Evolutionary conservation across 2,797 vertebrate genomes (phyloP), one percentile per base, ranked within the genome.

Genomic region (Eupleurogrammus muticus): DNA sequence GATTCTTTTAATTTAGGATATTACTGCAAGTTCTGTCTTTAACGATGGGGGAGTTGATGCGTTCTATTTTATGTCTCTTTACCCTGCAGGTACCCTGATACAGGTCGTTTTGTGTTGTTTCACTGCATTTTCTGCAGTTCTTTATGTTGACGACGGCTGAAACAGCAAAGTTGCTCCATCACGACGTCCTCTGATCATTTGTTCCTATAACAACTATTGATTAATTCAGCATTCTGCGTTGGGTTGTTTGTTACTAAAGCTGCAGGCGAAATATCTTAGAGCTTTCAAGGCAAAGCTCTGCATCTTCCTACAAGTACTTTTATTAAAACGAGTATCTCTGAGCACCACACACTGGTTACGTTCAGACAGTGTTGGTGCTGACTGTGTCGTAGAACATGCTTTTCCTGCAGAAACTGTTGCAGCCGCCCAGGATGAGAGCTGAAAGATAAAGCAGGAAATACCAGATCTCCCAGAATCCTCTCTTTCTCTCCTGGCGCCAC

Each of bases 361-460:
- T 52, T 66, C 73, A 20, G 52, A 11, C 13, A 0, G 2, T 20
- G 35, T 60, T 49, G 20, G 52, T 47, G 6, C 16, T 12, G 70
- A 66, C 62, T 56, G 19, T 63, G 54, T 70, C 62, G 52, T 20
- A 42, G 44, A 77, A 81, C 78, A 89, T 70, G 24, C 73, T 87
- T 87, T 50, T 71, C 75, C 65, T 64, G 77, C 28, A 56, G n/a
- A n/a, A n/a, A n/a, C n/a, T 77, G 81, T 61, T 36, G 57, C 69
- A 66, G 4, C 70, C 73, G 23, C 80, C 89, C 70, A 77, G 85
- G 86, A 86, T 79, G 77, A 98, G 95, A 94, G 93, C 95, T 94
- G 95, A 96, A 96, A 97, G 96, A 97, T 95, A 96, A 96, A 95
- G 95, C 95, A 94, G 92, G 95, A 94, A 94, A n/a, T n/a, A n/a